Conservation (phyloP, 2,888 invertebrate species). For the Beris morrisii region DNA sequence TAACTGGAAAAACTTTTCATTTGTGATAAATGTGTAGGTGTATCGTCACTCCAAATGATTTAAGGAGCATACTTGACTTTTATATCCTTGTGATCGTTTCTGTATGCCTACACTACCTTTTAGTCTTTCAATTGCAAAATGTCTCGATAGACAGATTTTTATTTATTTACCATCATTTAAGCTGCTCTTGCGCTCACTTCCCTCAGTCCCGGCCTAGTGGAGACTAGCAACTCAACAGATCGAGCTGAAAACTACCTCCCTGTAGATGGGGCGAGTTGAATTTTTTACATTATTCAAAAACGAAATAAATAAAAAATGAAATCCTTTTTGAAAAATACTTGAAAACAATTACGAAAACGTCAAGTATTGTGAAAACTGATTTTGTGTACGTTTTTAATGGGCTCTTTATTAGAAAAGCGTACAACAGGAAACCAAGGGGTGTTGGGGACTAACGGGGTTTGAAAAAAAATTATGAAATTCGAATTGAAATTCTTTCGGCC, state of each 20-base stretch:
- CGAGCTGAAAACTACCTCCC: too few relatives aligned
- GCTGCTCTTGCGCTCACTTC: background rate
- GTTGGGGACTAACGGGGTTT: constrained; percentile 12
- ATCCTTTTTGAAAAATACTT: constrained; percentile 28
- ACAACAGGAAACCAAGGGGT: background rate
- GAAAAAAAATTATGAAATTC: constrained; percentile 12
- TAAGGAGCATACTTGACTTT: background rate
- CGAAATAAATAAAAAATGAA: background rate
- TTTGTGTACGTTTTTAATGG: constrained; percentile 34
- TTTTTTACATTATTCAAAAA: background rate
- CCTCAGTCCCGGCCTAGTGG: too few relatives aligned
- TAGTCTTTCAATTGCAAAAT: background rate
- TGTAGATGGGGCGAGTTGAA: too few relatives aligned
- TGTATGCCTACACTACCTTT: background rate
- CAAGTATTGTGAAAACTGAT: constrained; percentile 27
- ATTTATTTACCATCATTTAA: background rate
- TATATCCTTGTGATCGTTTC: background rate
- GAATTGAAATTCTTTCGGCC: constrained; percentile 10
- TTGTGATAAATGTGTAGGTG: background rate
- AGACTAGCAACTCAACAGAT: too few relatives aligned
- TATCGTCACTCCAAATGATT: constrained; percentile 1
- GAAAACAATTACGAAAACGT: constrained; percentile 34
- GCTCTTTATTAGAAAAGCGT: constrained; percentile 28
- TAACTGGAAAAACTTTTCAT: constrained; percentile 19
- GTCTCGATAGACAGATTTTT: background rate